Percentiles rank a stretch among this genome's conserved stretches.
Evolutionary conservation across 1,140 invertebrate genomes (phyloP).

Genomic region (Physella acuta): DNA sequence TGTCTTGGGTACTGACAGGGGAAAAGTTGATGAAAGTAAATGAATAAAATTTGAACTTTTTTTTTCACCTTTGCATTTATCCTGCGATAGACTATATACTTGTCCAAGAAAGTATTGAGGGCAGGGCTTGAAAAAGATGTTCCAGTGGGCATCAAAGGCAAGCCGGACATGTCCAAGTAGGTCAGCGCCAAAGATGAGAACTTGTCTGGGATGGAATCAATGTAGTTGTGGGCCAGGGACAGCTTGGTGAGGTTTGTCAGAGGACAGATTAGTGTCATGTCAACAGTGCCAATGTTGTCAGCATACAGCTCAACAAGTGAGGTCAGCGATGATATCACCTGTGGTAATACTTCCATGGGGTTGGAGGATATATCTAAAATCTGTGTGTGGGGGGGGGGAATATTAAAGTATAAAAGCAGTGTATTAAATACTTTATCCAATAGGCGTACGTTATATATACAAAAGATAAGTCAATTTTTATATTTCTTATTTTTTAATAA

Average conservation of each 20-base stretch:
- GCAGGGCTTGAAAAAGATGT: not conserved
- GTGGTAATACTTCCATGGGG: constrained; percentile 38
- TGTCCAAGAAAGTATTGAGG: constrained; percentile 10
- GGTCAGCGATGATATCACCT: constrained; percentile 24
- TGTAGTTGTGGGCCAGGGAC: constrained; percentile 31
- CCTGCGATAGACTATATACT: constrained; percentile 17
- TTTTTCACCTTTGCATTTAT: constrained; percentile 10
- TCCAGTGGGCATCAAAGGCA: constrained; percentile 22
- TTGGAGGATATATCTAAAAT: constrained; percentile 40
- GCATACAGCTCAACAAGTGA: constrained; percentile 36
- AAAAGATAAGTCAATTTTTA: too few relatives aligned
- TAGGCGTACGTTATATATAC: too few relatives aligned
- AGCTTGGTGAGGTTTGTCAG: constrained; percentile 33
- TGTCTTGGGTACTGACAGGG: too few relatives aligned
- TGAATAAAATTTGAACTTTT: too few relatives aligned
- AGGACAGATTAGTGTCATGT: constrained; percentile 29
- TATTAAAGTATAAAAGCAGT: too few relatives aligned
- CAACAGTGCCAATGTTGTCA: constrained; percentile 41
- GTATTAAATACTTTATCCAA: too few relatives aligned
- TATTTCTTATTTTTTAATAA: too few relatives aligned
- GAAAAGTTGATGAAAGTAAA: too few relatives aligned
- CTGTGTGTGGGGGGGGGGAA: too few relatives aligned
- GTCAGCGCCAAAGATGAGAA: constrained; percentile 18
- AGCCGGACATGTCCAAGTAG: constrained; percentile 36
- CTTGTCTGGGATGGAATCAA: constrained; percentile 25